Base-by-base conservation (phyloP, 2,888 invertebrate genomes). In the Polietes domitor region DNA sequence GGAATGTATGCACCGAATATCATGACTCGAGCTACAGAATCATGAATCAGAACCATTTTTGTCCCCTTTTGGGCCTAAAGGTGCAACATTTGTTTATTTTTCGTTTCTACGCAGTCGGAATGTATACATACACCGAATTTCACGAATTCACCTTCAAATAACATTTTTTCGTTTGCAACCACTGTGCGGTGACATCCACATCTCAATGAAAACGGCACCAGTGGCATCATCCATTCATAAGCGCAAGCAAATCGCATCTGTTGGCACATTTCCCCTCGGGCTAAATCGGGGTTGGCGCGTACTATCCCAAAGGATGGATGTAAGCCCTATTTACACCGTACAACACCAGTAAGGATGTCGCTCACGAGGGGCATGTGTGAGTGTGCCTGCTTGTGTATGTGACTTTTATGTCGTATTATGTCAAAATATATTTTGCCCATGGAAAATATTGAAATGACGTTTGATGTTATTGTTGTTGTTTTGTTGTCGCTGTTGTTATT, bases 231-330 rank as follows among this genome's bases (percentile, higher is more conserved):
- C 4, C 5, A 19, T 65, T 65, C 41, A n/a, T 68, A 15, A 15
- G 15, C 12, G 43, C 6, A 10, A 0, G 21, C 19, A 19, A 65
- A 37, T 17, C 37, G 68, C 84, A 84, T 81, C 84, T 82, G 80
- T 78, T 84, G 24, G 43, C 32, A 63, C 53, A 72, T 32, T 70
- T 53, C 43, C 61, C 75, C 79, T 78, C 19, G 76, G 81, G 79
- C 68, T 76, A 81, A 37, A 70, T 10, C 68, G 32, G 81, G 81
- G 81, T 76, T 84, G 81, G 63, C 68, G 79, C 73, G 73, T 74
- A 55, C 50, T 80, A 71, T 77, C 19, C 24, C 12, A 77, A 65
- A 43, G 24, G 12, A 17, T 47, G 43, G 43, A 7, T 73, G 58
- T 61, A 73, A 61, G 58, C 6, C 58, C 43, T 21, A 58, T 32